A percentile compares a stretch with the other conserved stretches of the same genome.
phyloP scores from a whole-genome alignment of 1,140 invertebrate genomes.

The Drosophila rufa region DNA sequence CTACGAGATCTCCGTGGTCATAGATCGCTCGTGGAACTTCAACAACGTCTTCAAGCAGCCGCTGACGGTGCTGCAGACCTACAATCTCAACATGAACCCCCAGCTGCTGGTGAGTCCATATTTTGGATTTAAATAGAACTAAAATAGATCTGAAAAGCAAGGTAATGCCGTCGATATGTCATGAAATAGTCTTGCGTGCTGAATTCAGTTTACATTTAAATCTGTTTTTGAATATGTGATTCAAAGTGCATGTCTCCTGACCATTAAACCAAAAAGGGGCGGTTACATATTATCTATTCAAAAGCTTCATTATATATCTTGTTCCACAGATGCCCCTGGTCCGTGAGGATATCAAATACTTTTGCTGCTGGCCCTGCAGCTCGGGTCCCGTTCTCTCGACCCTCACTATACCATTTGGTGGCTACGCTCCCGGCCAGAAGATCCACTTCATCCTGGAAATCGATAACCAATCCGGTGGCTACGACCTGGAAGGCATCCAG shows the following conservation, averaged over 20 bases:
- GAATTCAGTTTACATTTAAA: background rate
- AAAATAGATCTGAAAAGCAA: background rate
- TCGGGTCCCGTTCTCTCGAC: constrained; percentile 63
- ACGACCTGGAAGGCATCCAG: constrained; percentile 56
- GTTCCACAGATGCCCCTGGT: constrained; percentile 54
- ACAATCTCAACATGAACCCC: constrained; percentile 89
- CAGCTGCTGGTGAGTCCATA: constrained; percentile 57
- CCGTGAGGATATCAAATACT: constrained; percentile 60
- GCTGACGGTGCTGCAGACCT: constrained; percentile 90
- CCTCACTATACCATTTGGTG: constrained; percentile 71
- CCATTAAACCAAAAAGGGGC: background rate
- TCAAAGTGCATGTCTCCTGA: background rate
- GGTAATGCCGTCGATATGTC: background rate
- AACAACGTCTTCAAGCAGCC: constrained; percentile 90
- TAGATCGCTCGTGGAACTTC: constrained; percentile 91
- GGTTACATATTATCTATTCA: background rate
- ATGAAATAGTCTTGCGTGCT: background rate
- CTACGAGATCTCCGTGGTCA: constrained; percentile 88
- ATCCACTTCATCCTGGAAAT: constrained; percentile 61
- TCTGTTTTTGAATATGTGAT: background rate
- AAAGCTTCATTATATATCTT: background rate
- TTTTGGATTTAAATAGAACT: background rate
- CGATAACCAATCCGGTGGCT: constrained; percentile 66
- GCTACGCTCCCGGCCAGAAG: constrained; percentile 72
- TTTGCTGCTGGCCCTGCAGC: constrained; percentile 78